Evolutionary conservation across 2,888 invertebrate species (phyloP), one percentile per base, ranked within the genome.

Genomic region (Elysia crispata): DNA sequence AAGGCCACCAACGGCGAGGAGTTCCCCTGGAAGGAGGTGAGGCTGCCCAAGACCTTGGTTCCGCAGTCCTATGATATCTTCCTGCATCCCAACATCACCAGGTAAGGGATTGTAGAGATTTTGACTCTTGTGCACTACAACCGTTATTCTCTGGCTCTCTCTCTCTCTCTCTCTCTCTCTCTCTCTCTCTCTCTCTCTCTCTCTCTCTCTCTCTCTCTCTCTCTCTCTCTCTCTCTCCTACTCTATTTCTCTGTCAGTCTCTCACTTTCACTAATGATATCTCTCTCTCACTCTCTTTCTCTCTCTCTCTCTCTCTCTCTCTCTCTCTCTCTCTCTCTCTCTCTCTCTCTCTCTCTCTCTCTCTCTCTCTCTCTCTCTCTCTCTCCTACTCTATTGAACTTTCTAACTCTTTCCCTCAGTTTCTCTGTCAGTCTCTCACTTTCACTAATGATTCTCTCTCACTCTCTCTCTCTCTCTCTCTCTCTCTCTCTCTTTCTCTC

Each of bases 1-100:
- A 83, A 87, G 1, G 83, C 90, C 25, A 89, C 88, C 20, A 88
- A 88, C 80, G 90, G 89, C 8, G 81, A 90, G 33, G 77, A 83
- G 18, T 92, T 89, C 83, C 92, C 90, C 28, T 92, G 92, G 90
- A 83, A 88, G 28, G 80, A 89, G 33, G 86, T 92, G 18, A 89
- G 92, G n/a, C 87, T 93, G 41, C 92, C 93, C 0, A 80, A 62
- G 15, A 80, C 81, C 20, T 80, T 92, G 13, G 30, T 85, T 20
- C 93, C 93, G 0, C 94, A 95, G 86, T 95, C 96, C 86, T 98
- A 98, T 91, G 95, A 95, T 90, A 94, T 98, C 79, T 96, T 96
- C 92, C 95, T 98, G 87, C 97, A 98, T 93, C 97, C 98, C 13
- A 97, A 98, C 92, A 94, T 98, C 79, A 97, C 97, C 69, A 96